Base-by-base conservation (phyloP, 2,888 invertebrate species). In the Dicyrtomina minuta region DNA sequence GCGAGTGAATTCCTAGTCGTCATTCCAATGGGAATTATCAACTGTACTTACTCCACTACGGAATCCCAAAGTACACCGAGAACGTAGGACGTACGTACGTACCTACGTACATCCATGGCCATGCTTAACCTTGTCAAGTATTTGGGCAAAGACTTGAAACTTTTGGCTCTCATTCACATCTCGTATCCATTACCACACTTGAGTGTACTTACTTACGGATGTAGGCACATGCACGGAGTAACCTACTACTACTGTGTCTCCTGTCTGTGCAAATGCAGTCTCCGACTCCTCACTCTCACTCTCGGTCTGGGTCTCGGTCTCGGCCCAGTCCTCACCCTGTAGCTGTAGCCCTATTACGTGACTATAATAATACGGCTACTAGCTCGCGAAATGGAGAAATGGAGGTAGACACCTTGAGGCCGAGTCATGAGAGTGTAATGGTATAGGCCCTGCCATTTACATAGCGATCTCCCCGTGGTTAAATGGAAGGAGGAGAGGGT, bases 391-490 rank as follows among this genome's bases (percentile, higher is more conserved):
- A 33, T 33, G 33, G 33, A 33, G 33, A 33, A 33, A 33, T 33
- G 33, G 33, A 33, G 33, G 33, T 33, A 17, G 15, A 46, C 46
- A 46, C 46, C 17, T 17, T 17, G 5, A 22, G 15, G 51, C 10
- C 17, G 20, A 51, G 13, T 39, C 15, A 41, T 27, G 41, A 60
- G 39, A 43, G 17, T 60, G 20, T 43, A 60, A 60, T 43, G 43
- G 43, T 10, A n/a, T n/a, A 44, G 46, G 27, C 33, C 33, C 3
- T 33, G 61, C 46, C 61, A 46, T 61, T 61, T 61, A 46, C 61
- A 61, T 61, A 46, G 61, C 61, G 46, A 61, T 61, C 44, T 46
- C 61, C 59, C 26, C 44, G 26, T 61, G 61, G 27, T 46, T 61
- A 61, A 61, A 61, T 61, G 26, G 46, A 61, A 44, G 46, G n/a